phyloP scores from a whole-genome alignment of 2,113 vertebrate species.

The Lepus americanus region DNA sequence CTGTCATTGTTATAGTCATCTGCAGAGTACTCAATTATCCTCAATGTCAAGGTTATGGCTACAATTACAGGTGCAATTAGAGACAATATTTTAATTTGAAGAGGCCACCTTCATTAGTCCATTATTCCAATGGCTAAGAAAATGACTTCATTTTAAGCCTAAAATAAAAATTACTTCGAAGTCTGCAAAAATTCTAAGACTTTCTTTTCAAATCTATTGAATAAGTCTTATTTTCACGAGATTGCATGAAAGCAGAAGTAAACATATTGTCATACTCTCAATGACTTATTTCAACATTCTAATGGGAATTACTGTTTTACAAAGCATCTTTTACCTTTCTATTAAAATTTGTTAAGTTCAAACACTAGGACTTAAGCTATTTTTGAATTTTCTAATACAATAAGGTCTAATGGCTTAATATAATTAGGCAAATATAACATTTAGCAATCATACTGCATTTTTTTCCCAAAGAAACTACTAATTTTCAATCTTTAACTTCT shows the following conservation, averaged over 20 bases:
- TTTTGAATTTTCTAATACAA: constrained; percentile 63
- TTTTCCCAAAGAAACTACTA: constrained; percentile 39
- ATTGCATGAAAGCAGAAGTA: constrained; percentile 53
- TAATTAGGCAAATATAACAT: constrained; percentile 67
- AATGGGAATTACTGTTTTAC: constrained; percentile 35
- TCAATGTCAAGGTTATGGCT: not conserved
- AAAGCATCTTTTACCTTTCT: constrained; percentile 13
- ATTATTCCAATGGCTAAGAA: not conserved
- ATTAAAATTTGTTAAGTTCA: constrained; percentile 60
- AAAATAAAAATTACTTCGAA: constrained; percentile 37
- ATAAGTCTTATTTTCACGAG: constrained; percentile 58
- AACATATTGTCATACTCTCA: constrained; percentile 21
- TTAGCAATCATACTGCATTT: constrained; percentile 36
- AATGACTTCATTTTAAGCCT: constrained; percentile 23
- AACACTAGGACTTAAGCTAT: constrained; percentile 41
- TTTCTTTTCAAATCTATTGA: constrained; percentile 54
- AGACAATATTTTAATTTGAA: constrained; percentile 36
- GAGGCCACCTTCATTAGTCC: not conserved
- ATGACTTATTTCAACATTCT: not conserved
- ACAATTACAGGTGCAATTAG: constrained; percentile 11
- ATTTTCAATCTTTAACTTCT: constrained; percentile 56
- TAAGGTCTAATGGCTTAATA: constrained; percentile 42
- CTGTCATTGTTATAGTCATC: not conserved
- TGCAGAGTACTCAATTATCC: constrained; percentile 20
- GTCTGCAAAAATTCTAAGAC: constrained; percentile 7